Conservation (phyloP, 2,888 invertebrate species). For the Sminthurinus aureus region DNA sequence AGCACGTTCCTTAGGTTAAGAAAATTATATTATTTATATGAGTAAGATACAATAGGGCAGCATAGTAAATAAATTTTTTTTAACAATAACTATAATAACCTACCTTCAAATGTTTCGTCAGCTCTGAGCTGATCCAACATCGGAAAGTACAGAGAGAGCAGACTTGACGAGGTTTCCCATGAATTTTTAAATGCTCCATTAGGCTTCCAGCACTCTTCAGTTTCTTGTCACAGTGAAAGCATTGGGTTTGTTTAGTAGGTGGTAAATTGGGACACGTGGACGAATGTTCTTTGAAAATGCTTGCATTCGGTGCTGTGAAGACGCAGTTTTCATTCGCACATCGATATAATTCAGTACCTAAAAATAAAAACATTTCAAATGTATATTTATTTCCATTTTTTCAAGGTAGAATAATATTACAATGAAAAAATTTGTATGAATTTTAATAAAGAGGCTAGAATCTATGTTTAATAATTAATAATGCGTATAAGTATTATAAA, state of each 20-base stretch:
- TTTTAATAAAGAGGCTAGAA: background rate
- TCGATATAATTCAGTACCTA: conserved; percentile 65
- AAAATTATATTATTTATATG: no score
- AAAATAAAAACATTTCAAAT: no score
- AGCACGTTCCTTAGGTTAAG: no score
- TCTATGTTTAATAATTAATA: background rate
- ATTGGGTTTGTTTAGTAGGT: conserved; percentile 63
- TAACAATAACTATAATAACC: background rate
- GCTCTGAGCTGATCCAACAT: conserved; percentile 51
- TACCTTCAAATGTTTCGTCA: conserved; percentile 57
- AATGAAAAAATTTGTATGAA: background rate
- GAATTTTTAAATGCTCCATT: conserved; percentile 69
- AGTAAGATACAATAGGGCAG: no score
- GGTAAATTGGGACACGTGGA: conserved; percentile 62
- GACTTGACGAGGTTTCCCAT: conserved; percentile 69
- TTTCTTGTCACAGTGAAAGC: conserved; percentile 66
- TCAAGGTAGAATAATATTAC: background rate
- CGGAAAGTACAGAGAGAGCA: conserved; percentile 70
- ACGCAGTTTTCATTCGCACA: conserved; percentile 67
- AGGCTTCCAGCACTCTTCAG: conserved; percentile 65
- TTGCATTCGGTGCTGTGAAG: conserved; percentile 62
- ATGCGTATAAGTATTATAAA: background rate
- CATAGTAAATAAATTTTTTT: no score
- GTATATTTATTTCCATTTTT: background rate
- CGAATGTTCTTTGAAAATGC: conserved; percentile 63